Base-by-base conservation (phyloP, 2,797 vertebrate species). In the Pelobates cultripes region DNA sequence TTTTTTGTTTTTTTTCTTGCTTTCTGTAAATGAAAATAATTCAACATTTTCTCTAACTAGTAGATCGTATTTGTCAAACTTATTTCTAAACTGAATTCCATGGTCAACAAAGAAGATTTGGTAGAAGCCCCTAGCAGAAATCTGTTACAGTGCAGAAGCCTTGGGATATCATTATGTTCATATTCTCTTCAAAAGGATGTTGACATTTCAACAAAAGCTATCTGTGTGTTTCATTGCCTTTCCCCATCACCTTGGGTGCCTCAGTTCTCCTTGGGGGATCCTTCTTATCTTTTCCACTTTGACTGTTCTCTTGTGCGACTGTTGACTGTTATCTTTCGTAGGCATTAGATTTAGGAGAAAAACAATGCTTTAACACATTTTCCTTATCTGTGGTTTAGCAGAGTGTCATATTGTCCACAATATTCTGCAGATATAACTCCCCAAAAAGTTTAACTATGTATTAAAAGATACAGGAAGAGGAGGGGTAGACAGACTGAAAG, bases 161-260 rank as follows among this genome's bases (percentile, higher is more conserved):
- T 40, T 7, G 17, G 74, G 80, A 72, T 42, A 75, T 69, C 72
- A 75, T 80, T 77, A 72, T 76, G 68, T 71, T 66, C 73, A 28
- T 12, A 43, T 53, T 43, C 43, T 63, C 17, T 64, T 79, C 2
- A 55, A 79, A 70, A 63, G 10, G 28, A 61, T 8, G 4, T 2
- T 55, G 70, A 74, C 71, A 60, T 57, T 67, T 68, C 43, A 43
- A 15, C 1, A 63, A 44, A 57, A 72, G 43, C 41, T 55, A 7
- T 44, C 12, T 64, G 5, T 60, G n/a, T 73, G 15, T 75, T 43
- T 75, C 43, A 4, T 28, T 61, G 40, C 47, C 41, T 17, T 61
- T 42, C 3, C 47, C 43, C 4, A 3, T 70, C 67, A 70, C 79
- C 64, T 42, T 12, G 8, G 69, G 17, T 72, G 44, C 28, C 14